Evolutionary conservation across 2,113 vertebrate genomes (phyloP).

Genomic region (Lasiurus cinereus): DNA sequence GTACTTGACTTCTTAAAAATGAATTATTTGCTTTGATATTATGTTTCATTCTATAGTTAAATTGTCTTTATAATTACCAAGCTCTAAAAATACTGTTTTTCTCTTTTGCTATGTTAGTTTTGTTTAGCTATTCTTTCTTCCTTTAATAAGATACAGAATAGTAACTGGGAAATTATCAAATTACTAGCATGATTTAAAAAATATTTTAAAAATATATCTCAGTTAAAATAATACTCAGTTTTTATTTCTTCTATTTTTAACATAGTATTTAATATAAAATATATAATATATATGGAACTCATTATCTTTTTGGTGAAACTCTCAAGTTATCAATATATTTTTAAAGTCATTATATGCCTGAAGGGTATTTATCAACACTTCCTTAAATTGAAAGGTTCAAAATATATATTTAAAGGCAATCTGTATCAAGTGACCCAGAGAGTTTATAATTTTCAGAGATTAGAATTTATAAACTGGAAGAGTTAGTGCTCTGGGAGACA

Average conservation of each 20-base stretch:
- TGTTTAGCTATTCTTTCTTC: neutral
- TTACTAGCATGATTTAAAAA: neutral
- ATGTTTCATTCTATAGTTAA: slow-evolving; percentile 7
- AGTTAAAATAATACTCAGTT: neutral
- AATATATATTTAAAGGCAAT: neutral
- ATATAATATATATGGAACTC: neutral
- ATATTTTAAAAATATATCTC: neutral
- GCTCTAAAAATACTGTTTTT: neutral
- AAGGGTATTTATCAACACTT: neutral
- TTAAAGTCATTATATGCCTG: neutral
- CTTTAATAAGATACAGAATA: neutral
- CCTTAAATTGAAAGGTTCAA: neutral
- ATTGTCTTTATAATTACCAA: neutral
- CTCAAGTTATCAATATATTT: neutral
- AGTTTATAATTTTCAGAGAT: slow-evolving; percentile 11
- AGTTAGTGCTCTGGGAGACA: neutral
- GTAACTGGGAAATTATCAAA: neutral
- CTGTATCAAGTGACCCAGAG: neutral
- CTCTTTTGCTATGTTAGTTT: neutral
- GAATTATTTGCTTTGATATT: neutral
- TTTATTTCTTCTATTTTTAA: slow-evolving; percentile 50
- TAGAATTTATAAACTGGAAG: neutral
- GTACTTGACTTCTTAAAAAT: neutral
- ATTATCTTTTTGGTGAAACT: neutral
- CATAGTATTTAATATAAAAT: neutral